Base-by-base conservation (phyloP, 1,140 invertebrate species). In the Drosophila eugracilis region DNA sequence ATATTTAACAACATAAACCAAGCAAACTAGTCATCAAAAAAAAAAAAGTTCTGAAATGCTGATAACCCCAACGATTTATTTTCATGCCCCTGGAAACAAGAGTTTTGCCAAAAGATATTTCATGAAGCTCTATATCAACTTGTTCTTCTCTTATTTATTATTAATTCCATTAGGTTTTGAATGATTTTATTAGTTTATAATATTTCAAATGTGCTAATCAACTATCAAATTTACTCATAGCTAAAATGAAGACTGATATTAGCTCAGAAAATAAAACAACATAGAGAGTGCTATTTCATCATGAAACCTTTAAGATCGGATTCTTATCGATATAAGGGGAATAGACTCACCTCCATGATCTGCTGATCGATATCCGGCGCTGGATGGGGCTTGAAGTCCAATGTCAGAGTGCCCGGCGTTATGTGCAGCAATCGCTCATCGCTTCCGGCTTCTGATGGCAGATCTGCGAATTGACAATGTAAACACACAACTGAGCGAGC, bases 361-460 rank as follows among this genome's bases (percentile, higher is more conserved):
- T 91, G 89, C 66, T 90, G 89, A 78, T 91, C 75, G 57, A 91
- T 76, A 63, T 91, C 89, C 58, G 74, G 71, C 48, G 78, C 44
- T 59, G 83, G 63, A 71, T 81, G 81, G 34, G 84, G 71, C 50
- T 90, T 90, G 53, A 73, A 90, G 62, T 90, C 89, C 50, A 91
- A 59, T 52, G 89, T 70, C 59, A 90, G 62, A 34, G 72, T 62
- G 59, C 71, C 74, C 41, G 78, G 75, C 73, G 78, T 80, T 78
- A 91, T 89, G 53, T 84, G 89, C 69, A 91, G 54, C 57, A 81
- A 57, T 59, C 85, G 76, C 42, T 91, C 89, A 84, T 91, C 86
- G 48, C 75, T 89, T 86, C 81, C 89, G 60, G 76, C 76, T 89
- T 91, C 89, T 57, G 81, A 72, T 71, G 81, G 78, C 75, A 91